Conservation (phyloP, 2,888 invertebrate species). For the Lochmaea crataegi region DNA sequence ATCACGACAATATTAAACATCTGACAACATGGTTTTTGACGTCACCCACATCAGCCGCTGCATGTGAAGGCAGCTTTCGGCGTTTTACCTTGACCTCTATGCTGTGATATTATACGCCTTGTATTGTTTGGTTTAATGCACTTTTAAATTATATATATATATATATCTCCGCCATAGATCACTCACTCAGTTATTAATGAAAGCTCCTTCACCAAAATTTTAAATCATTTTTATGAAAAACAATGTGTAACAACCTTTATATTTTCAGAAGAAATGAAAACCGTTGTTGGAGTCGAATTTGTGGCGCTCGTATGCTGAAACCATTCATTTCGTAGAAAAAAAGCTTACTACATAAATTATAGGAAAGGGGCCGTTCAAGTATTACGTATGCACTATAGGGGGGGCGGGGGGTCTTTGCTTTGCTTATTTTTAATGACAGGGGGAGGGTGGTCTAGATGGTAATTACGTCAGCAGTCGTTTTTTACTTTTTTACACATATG, state of each 20-base stretch:
- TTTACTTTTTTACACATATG: no score
- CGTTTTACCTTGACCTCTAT: conserved; percentile 45
- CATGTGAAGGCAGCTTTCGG: conserved; percentile 29
- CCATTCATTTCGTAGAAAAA: no score
- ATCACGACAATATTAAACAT: neutral
- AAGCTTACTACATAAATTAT: no score
- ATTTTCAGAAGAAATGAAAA: no score
- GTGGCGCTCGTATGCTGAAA: no score
- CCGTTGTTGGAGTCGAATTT: no score
- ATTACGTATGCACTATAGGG: no score
- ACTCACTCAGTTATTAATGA: conserved; percentile 12
- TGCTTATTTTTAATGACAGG: no score
- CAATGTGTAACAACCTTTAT: neutral
- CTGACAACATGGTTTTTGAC: conserved; percentile 23
- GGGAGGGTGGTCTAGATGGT: no score
- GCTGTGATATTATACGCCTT: conserved; percentile 29
- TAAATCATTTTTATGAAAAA: neutral
- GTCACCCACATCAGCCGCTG: conserved; percentile 24
- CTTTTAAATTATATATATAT: conserved; percentile 1
- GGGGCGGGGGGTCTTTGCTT: no score
- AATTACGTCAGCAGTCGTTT: no score
- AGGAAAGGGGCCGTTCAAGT: no score
- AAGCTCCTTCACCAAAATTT: conserved; percentile 7
- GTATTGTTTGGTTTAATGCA: conserved; percentile 16
- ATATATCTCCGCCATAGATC: conserved; percentile 3